Evolutionary conservation across 2,888 invertebrate genomes (phyloP), one percentile per base, ranked within the genome.

Genomic region (Temnothorax ravouxi): DNA sequence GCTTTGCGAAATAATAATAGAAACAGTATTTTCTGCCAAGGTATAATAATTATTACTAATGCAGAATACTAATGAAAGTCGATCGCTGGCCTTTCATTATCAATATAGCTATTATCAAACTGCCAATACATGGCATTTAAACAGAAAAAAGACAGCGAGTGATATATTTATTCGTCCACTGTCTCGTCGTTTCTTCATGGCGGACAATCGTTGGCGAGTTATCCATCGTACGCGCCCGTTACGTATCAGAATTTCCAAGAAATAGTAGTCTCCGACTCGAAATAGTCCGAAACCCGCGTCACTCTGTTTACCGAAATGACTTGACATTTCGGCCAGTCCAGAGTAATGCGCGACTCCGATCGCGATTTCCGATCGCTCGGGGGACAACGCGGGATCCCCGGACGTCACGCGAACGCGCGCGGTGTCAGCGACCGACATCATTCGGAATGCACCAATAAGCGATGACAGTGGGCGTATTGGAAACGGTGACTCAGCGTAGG

Each of bases 401-500:
- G 18, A 79, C 21, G 79, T 80, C 79, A 80, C 67, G 76, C 25
- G 50, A 29, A 18, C 38, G 59, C 69, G 76, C 38, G 59, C 69
- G 76, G 69, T 76, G 85, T 86, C 85, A 80, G 85, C 85, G 85
- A 83, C 80, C 87, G 87, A 56, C 47, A 77, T 59, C 59, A 82
- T 72, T 80, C 56, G 67, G 74, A 84, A 89, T 74, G 83, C 84
- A 84, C 56, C 69, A 79, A n/a, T n/a, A n/a, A 67, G 83, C 44
- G 59, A 71, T 61, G 67, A 47, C 25, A 82, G 89, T 88, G 86
- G 88, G 88, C 88, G 91, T 87, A 91, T 89, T 89, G 88, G 85
- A 90, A 89, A 88, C 87, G 88, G 83, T 91, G 92, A 92, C 88
- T 91, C 92, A 91, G 79, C 86, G 81, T 52, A 61, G 79, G 79